Evolutionary conservation across 2,113 vertebrate genomes (phyloP), one percentile per base, ranked within the genome.

Genomic region (Sturnus vulgaris): DNA sequence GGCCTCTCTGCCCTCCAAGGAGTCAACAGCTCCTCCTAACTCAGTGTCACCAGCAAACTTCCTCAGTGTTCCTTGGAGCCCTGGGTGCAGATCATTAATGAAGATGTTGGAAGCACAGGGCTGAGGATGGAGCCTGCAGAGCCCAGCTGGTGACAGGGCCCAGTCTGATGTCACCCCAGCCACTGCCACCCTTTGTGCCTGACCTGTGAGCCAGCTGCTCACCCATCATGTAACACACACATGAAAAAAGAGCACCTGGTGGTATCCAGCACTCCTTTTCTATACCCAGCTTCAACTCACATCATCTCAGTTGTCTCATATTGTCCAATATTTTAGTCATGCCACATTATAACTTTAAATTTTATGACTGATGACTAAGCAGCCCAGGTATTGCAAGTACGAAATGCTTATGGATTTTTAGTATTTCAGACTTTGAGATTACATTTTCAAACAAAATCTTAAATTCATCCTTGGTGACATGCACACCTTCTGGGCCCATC

Each of bases 61-160:
- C 50, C 40, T 20, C 1, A 4, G 24, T 30, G 25, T 2, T 35
- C 31, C 13, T 50, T 25, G 21, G 17, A 42, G 31, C 3, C 25
- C 63, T 44, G 71, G 15, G 3, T 21, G 25, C 53, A 31, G 7
- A 7, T 5, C 2, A 0, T 15, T 10, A 2, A 9, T 27, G 52
- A 8, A 50, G 61, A 12, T 27, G 7, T 3, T 27, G 46, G 27
- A 15, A n/a, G 72, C 64, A 33, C 24, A 50, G 61, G 52, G 28
- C 61, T 10, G 7, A 42, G 82, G 37, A 25, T 52, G 83, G 37
- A 60, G 72, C 63, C 46, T 69, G 55, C 6, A 7, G 84, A 53
- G 0, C 64, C 55, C 46, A 53, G 23, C 22, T 15, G 5, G 39
- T 23, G 55, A 13, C 73, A 39, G 53, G 53, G 27, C 11, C 63